phyloP scores from a whole-genome alignment of 2,113 vertebrate genomes.

The Struthio camelus region DNA sequence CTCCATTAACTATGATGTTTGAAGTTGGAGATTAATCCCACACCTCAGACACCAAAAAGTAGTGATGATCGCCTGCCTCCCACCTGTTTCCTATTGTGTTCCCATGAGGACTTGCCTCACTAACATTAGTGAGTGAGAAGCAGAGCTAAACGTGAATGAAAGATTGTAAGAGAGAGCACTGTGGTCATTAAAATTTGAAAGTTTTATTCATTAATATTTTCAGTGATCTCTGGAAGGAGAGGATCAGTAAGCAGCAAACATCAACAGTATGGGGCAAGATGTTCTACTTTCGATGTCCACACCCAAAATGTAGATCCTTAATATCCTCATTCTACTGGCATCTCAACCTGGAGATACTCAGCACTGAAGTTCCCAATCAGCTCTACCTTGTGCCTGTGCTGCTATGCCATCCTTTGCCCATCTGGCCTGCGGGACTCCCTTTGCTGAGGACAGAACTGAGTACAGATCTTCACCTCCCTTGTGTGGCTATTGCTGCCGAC shows the following conservation, averaged over 20 bases:
- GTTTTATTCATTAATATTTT: not conserved
- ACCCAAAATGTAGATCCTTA: not conserved
- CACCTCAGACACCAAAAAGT: not conserved
- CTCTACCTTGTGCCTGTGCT: not conserved
- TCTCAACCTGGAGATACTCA: not conserved
- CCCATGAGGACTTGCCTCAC: not conserved
- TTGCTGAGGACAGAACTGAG: not conserved
- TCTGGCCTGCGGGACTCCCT: not conserved
- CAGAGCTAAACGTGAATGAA: not conserved
- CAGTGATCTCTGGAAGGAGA: not conserved
- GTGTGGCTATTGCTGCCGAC: not conserved
- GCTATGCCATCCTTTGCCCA: not conserved
- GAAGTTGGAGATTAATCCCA: not conserved
- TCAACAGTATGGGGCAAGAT: not conserved
- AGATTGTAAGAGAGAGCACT: not conserved
- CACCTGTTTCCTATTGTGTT: not conserved
- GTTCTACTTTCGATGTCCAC: not conserved
- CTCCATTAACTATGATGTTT: not conserved
- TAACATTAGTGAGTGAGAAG: not conserved
- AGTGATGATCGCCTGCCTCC: not conserved
- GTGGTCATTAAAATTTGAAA: not conserved
- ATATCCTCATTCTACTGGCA: not conserved
- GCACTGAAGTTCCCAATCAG: not conserved
- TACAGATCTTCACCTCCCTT: not conserved
- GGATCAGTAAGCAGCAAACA: not conserved